These are phyloP conservation scores for Bryconaethiops microstoma DNA, from an alignment of 2,797 vertebrate species.

Conservation along the genomic window DNA sequence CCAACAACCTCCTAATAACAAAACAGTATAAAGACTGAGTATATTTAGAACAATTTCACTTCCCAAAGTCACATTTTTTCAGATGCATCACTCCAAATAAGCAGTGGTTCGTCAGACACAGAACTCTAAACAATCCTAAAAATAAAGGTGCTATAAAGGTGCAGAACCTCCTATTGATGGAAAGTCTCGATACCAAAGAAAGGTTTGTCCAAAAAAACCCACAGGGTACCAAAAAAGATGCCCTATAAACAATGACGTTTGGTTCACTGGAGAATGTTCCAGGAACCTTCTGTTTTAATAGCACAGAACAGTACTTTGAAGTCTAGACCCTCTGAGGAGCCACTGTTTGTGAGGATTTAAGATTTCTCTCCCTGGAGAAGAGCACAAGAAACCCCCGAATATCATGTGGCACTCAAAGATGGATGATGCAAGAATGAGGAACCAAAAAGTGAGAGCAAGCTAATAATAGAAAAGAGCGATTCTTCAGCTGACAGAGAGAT, in stretches of 20 bases:
- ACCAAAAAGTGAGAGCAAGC: background rate
- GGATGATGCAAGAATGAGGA: slow-evolving; percentile 12
- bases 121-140: no score
- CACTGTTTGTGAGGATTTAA: no score
- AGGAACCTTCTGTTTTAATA: background rate
- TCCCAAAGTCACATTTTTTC: no score
- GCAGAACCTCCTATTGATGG: no score
- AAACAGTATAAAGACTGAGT: no score
- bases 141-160: no score
- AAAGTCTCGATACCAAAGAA: background rate
- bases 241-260: no score
- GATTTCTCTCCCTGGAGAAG: background rate
- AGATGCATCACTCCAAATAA: no score
- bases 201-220: background rate
- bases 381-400: background rate
- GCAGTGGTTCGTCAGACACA: no score
- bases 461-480: slow-evolving; percentile 24
- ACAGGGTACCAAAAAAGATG: no score
- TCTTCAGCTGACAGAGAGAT: slow-evolving; percentile 13
- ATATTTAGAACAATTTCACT: no score
- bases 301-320: background rate
- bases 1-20: no score
- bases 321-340: background rate
- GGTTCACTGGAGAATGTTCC: background rate
- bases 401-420: background rate